Conservation (phyloP, 2,113 vertebrate genomes). For the Nerophis ophidion region DNA sequence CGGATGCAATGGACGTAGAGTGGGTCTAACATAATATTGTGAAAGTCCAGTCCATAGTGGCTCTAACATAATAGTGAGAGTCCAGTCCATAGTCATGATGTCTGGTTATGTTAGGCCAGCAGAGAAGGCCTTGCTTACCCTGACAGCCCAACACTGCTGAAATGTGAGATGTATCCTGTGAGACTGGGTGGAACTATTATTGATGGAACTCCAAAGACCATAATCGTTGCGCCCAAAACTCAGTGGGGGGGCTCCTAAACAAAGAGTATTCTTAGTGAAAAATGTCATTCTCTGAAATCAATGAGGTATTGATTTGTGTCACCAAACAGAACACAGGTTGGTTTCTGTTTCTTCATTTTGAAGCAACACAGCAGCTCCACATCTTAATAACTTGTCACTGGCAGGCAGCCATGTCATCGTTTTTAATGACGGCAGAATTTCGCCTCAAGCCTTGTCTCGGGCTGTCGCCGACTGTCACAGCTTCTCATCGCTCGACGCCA, state of each 20-base stretch:
- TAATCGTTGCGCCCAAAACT: too few species aligned
- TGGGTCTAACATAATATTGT: too few species aligned
- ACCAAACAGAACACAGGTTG: background rate
- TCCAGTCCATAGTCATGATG: too few species aligned
- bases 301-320: slow-evolving; percentile 13
- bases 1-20: too few species aligned
- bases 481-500: slow-evolving; percentile 34
- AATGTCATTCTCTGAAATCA: slow-evolving; percentile 11
- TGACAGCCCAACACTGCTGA: too few species aligned
- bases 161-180: too few species aligned
- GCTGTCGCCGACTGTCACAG: slow-evolving; percentile 3
- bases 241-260: background rate
- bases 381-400: background rate
- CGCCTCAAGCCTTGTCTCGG: slow-evolving; percentile 21
- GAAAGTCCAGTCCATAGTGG: too few species aligned
- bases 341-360: background rate
- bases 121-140: too few species aligned
- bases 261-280: slow-evolving; percentile 2
- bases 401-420: slow-evolving; percentile 8
- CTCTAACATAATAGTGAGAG: too few species aligned
- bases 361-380: background rate
- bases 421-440: slow-evolving; percentile 1
- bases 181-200: too few species aligned
- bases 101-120: too few species aligned
- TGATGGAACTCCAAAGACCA: too few species aligned